Percentiles rank a stretch among this genome's conserved stretches.
phyloP scores from a whole-genome alignment of 2,113 vertebrate species.

The Sapajus apella region DNA sequence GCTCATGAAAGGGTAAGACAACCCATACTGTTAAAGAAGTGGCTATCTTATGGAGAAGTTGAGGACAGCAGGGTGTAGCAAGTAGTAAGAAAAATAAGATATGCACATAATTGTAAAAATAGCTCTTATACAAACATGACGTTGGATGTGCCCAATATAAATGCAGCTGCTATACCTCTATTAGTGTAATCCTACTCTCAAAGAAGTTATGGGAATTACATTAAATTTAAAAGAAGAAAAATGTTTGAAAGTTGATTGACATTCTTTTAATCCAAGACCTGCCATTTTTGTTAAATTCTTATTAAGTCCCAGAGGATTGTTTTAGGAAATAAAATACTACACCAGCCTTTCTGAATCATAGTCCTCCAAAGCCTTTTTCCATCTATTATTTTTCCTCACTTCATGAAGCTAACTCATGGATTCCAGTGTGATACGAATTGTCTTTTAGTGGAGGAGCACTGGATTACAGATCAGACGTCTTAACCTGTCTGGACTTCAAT shows the following conservation, averaged over 20 bases:
- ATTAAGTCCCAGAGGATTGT: not conserved
- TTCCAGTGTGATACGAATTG: accelerated
- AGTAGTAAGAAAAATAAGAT: not conserved
- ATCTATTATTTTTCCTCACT: not conserved
- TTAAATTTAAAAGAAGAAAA: not conserved
- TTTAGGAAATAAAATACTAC: not conserved
- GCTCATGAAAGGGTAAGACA: not conserved
- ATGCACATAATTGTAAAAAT: not conserved
- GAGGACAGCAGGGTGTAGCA: not conserved
- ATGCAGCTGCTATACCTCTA: too few relatives aligned
- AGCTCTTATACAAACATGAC: not conserved
- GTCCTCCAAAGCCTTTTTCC: not conserved
- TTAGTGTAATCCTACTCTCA: not conserved
- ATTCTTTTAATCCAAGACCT: not conserved
- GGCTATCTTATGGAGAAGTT: not conserved
- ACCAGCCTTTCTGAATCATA: not conserved
- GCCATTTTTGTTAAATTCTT: not conserved
- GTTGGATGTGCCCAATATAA: not conserved
- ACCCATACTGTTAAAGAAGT: not conserved
- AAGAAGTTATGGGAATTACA: not conserved
- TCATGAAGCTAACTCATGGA: accelerated
- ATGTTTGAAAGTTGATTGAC: not conserved
- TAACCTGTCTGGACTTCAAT: not conserved
- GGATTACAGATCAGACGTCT: not conserved
- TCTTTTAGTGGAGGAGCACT: not conserved